A percentile compares a stretch with the other conserved stretches of the same genome.
Evolutionary conservation across 1,140 invertebrate species (phyloP).

Genomic region (Dreissena rostriformis): DNA sequence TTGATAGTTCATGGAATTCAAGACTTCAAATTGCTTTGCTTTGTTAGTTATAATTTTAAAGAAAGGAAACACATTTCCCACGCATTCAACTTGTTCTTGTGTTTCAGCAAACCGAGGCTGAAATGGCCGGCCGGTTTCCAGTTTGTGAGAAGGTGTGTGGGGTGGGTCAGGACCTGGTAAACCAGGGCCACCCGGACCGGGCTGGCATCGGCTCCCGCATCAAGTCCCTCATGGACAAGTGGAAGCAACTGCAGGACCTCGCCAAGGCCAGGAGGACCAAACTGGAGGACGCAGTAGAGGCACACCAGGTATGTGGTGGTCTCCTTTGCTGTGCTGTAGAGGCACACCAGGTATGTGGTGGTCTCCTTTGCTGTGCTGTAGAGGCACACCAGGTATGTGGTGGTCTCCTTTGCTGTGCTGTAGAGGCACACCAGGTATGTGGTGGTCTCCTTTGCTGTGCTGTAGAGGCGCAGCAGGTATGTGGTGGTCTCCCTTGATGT

Average conservation of each 20-base stretch:
- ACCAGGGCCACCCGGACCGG: conserved; percentile 90
- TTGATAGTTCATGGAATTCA: no score
- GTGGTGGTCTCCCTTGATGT: no score
- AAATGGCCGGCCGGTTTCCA: conserved; percentile 92
- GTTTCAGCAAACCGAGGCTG: conserved; percentile 89
- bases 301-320: conserved; percentile 87
- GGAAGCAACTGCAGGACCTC: conserved; percentile 92
- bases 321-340: conserved; percentile 5
- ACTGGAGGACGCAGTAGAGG: conserved; percentile 95
- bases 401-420: conserved; percentile 83
- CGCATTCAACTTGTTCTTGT: no score
- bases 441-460: conserved; percentile 5
- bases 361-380: no score
- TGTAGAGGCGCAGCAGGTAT: no score
- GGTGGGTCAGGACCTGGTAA: conserved; percentile 90
- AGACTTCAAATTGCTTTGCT: no score
- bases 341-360: no score
- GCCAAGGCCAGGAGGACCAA: conserved; percentile 91
- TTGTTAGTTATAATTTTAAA: no score
- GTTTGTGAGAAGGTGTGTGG: conserved; percentile 90
- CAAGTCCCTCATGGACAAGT: conserved; percentile 91
- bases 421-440: conserved; percentile 92
- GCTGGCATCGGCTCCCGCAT: conserved; percentile 84
- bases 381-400: no score
- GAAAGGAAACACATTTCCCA: no score